Conservation (phyloP, 2,888 invertebrate genomes). For the Hypselothyrea guttata region DNA sequence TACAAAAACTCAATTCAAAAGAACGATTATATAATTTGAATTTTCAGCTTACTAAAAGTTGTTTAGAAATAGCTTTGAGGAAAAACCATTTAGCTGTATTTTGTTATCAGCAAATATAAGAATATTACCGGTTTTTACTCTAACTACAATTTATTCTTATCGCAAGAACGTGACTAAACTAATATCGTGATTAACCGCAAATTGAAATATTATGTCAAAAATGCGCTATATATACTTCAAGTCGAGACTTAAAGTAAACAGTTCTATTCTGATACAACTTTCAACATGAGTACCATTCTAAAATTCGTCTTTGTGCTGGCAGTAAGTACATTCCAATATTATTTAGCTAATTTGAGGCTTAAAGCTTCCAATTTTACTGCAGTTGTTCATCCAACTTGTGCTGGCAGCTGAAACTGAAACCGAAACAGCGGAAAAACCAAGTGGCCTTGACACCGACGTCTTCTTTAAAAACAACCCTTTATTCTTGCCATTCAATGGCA, state of each 20-base stretch:
- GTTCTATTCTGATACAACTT: background rate
- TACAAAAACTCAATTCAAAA: too few species aligned
- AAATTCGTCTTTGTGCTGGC: conserved; percentile 13
- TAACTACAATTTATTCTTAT: conserved; percentile 20
- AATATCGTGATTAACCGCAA: conserved; percentile 3
- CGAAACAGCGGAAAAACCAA: too few species aligned
- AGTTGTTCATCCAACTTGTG: conserved; percentile 19
- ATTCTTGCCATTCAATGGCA: too few species aligned
- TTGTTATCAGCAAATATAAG: background rate
- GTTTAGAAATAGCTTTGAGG: too few species aligned
- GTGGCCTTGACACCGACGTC: too few species aligned
- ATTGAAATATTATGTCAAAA: background rate
- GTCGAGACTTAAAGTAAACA: background rate
- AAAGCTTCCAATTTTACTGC: background rate
- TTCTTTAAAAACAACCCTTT: too few species aligned
- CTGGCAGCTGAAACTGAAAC: too few species aligned
- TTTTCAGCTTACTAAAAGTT: too few species aligned
- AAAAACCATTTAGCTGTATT: too few species aligned
- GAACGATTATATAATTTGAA: too few species aligned
- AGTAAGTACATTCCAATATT: background rate
- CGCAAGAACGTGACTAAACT: conserved; percentile 10
- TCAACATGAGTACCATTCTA: conserved; percentile 9
- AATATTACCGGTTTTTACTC: background rate
- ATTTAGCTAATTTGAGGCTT: background rate
- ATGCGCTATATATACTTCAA: conserved; percentile 20